Percentiles rank a stretch among this genome's conserved stretches.
These are phyloP conservation scores for Hypanus sabinus DNA, from an alignment of 2,113 vertebrate genomes.

Conservation along the genomic window DNA sequence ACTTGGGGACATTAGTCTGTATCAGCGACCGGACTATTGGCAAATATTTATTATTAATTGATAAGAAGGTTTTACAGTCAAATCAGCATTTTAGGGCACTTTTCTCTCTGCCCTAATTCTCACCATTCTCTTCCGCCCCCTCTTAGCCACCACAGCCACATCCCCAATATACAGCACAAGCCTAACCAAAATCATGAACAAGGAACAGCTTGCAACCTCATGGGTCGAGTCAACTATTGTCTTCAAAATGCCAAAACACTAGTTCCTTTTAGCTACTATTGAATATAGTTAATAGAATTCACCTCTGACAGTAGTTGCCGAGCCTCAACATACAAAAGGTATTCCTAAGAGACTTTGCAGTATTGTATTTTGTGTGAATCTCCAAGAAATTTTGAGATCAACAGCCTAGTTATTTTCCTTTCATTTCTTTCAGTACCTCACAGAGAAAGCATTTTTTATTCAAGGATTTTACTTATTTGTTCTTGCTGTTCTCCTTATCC, in stretches of 20 bases:
- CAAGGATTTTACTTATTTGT: not conserved
- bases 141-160: not conserved
- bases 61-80: no score
- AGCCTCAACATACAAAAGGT: not conserved
- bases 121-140: not conserved
- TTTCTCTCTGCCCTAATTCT: no score
- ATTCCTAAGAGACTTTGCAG: not conserved
- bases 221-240: not conserved
- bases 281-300: not conserved
- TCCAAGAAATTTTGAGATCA: not conserved
- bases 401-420: not conserved
- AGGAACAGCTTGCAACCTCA: not conserved
- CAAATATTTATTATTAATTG: no score
- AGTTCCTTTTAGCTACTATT: not conserved
- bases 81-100: no score
- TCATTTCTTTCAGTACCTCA: not conserved
- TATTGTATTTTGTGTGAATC: not conserved
- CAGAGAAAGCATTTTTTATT: not conserved
- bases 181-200: not conserved
- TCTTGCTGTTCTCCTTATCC: not conserved
- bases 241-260: not conserved
- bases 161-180: not conserved
- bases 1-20: no score
- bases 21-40: no score
- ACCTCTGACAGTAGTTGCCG: not conserved